These are phyloP conservation scores for Geococcyx californianus DNA, from an alignment of 2,113 vertebrate species.

Conservation along the genomic window DNA sequence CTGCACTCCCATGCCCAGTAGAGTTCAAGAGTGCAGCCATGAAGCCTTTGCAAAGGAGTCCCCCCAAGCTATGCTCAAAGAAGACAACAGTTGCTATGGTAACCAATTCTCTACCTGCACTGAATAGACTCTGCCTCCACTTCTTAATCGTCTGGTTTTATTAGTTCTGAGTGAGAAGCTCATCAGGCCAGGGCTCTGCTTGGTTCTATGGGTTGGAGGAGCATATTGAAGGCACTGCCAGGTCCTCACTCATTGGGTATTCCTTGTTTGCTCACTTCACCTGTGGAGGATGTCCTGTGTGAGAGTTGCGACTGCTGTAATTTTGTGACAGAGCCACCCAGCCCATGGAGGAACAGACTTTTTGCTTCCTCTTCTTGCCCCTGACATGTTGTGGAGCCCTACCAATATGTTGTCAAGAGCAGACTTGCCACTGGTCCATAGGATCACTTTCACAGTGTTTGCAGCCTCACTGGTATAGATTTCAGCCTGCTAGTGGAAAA, in stretches of 20 bases:
- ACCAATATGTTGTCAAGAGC: background rate
- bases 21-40: background rate
- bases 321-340: background rate
- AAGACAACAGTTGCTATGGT: slow-evolving; percentile 45
- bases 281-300: background rate
- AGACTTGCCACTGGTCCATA: background rate
- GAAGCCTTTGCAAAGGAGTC: background rate
- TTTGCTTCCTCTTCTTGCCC: background rate
- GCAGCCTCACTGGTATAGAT: background rate
- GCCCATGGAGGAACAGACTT: background rate
- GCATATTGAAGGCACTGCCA: rapidly evolving
- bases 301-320: background rate
- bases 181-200: background rate
- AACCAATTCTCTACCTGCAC: slow-evolving; percentile 34
- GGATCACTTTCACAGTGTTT: background rate
- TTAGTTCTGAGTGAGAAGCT: background rate
- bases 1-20: background rate
- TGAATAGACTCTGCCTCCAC: background rate
- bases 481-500: background rate
- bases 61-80: slow-evolving; percentile 9
- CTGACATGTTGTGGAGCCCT: background rate
- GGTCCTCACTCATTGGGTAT: background rate
- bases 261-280: background rate
- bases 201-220: background rate
- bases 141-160: background rate